These are phyloP conservation scores for Amorpha juglandis DNA, from an alignment of 2,888 invertebrate genomes.

Conservation along the genomic window DNA sequence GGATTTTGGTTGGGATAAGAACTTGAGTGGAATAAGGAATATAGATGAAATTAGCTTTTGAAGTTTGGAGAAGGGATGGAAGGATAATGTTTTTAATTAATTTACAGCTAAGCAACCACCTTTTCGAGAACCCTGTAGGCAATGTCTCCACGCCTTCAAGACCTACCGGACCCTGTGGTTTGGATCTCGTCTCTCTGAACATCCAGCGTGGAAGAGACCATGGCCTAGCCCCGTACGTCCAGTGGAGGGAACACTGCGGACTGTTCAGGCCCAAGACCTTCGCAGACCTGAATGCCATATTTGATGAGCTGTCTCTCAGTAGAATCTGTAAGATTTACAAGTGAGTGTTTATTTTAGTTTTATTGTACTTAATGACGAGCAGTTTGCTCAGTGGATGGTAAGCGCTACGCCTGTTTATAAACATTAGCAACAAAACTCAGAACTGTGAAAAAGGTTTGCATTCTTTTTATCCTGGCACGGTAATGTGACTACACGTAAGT, in stretches of 20 bases:
- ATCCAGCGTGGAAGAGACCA: constrained; percentile 96
- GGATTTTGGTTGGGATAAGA: no score
- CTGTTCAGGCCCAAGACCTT: constrained; percentile 86
- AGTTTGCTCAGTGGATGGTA: no score
- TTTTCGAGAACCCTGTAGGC: constrained; percentile 84
- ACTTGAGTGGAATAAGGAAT: no score
- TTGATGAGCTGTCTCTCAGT: constrained; percentile 86
- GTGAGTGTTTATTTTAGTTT: constrained; percentile 59
- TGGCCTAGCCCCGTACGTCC: constrained; percentile 91
- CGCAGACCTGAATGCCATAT: constrained; percentile 85
- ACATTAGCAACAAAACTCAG: no score
- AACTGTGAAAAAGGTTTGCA: no score
- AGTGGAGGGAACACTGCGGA: constrained; percentile 91
- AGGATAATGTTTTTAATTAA: neutral
- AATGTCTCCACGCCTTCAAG: constrained; percentile 45
- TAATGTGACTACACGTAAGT: no score
- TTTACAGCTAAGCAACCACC: constrained; percentile 86
- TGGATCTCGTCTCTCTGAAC: constrained; percentile 94
- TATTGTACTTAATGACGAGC: no score
- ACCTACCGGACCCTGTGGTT: constrained; percentile 83
- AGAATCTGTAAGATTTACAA: constrained; percentile 87
- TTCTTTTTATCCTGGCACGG: no score
- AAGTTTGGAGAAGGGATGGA: no score
- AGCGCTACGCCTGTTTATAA: no score
- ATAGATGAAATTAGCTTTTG: no score